Conservation (phyloP, 2,113 vertebrate genomes). For the Antechinus stuartii region DNA sequence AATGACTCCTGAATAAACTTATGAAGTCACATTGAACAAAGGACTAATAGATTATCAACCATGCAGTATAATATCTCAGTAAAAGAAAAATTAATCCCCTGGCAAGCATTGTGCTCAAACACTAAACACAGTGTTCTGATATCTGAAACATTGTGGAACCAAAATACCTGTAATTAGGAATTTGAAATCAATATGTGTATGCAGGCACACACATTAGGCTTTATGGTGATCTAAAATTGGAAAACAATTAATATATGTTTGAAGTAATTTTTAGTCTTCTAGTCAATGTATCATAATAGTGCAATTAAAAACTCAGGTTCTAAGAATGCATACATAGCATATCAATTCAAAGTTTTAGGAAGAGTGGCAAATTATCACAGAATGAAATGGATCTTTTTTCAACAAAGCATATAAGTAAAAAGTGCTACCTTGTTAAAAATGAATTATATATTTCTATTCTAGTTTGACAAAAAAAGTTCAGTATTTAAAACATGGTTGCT, state of each 20-base stretch:
- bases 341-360: neutral
- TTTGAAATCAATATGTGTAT: neutral
- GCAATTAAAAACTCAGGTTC: constrained; percentile 11
- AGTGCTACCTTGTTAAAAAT: constrained; percentile 7
- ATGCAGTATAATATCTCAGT: neutral
- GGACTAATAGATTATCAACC: neutral
- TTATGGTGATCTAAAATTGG: constrained; percentile 10
- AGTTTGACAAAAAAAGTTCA: neutral
- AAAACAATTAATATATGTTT: constrained; percentile 1
- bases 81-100: neutral
- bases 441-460: neutral
- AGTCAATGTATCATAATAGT: constrained; percentile 16
- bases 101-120: neutral
- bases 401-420: constrained; percentile 15
- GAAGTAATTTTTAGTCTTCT: constrained; percentile 23
- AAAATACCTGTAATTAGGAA: constrained; percentile 14
- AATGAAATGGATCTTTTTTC: constrained; percentile 21
- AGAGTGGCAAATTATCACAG: neutral
- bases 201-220: neutral
- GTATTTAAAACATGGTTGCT: neutral
- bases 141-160: neutral
- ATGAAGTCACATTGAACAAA: constrained; percentile 39
- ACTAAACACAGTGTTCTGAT: neutral
- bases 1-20: constrained; percentile 43
- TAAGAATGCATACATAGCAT: neutral